phyloP scores from a whole-genome alignment of 2,797 vertebrate species.

The Steatocranus sp. region DNA sequence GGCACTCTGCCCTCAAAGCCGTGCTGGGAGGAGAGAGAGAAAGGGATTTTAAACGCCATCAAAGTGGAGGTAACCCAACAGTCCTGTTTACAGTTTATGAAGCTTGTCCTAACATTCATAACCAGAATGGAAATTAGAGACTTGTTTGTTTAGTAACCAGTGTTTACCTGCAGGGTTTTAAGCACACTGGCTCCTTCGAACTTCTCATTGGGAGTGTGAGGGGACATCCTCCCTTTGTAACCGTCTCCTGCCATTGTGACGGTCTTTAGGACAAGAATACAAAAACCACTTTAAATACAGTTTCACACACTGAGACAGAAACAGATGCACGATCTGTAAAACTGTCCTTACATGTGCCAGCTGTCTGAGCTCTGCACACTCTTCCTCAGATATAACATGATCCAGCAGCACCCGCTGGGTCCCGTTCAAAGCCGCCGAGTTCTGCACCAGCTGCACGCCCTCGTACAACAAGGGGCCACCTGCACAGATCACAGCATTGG shows the following conservation, averaged over 20 bases:
- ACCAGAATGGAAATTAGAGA: background rate
- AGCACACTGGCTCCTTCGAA: slow-evolving; percentile 96
- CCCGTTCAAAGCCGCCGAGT: slow-evolving; percentile 88
- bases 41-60: background rate
- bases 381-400: slow-evolving; percentile 84
- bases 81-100: background rate
- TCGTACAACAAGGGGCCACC: slow-evolving; percentile 88
- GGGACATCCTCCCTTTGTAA: slow-evolving; percentile 91
- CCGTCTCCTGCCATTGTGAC: slow-evolving; percentile 91
- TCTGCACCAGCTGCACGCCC: slow-evolving; percentile 82
- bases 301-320: background rate
- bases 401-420: slow-evolving; percentile 91
- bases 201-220: slow-evolving; percentile 94
- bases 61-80: background rate
- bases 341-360: slow-evolving; percentile 83
- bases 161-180: slow-evolving; percentile 87
- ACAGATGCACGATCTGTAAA: background rate
- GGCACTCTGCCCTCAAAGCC: slow-evolving; percentile 91
- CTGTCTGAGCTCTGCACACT: slow-evolving; percentile 85
- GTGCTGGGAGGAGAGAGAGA: slow-evolving; percentile 67
- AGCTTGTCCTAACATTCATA: background rate
- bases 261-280: slow-evolving; percentile 62
- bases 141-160: background rate
- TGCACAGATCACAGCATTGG: slow-evolving; percentile 43
- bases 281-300: background rate